Conservation (phyloP, 2,888 invertebrate genomes). For the Meteorus cinctellus region DNA sequence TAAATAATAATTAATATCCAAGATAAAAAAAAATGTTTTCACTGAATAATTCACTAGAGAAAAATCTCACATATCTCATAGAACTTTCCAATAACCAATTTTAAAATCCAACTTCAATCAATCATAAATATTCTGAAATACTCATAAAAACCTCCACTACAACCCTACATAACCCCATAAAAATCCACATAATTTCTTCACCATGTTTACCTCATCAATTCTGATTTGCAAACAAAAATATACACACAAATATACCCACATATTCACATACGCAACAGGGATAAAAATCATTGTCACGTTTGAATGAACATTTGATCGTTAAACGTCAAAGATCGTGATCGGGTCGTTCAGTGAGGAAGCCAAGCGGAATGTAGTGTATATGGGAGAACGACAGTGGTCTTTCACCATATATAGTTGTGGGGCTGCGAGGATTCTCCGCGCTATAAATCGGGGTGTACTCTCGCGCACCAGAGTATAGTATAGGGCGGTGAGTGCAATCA, state of each 20-base stretch:
- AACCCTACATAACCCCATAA: not conserved
- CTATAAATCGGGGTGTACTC: constrained; percentile 28
- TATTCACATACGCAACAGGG: not conserved
- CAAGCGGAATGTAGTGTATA: constrained; percentile 29
- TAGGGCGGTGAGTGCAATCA: constrained; percentile 25
- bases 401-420: not conserved
- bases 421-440: constrained; percentile 21
- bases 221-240: not conserved
- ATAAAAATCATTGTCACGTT: constrained; percentile 26
- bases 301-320: constrained; percentile 33
- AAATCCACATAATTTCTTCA: not conserved
- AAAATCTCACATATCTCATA: too few species aligned
- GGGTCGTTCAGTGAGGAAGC: constrained; percentile 21
- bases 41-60: too few species aligned
- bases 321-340: constrained; percentile 25
- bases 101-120: too few species aligned
- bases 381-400: constrained; percentile 27
- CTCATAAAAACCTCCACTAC: too few species aligned
- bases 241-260: not conserved
- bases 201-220: constrained; percentile 7
- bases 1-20: too few species aligned
- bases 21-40: too few species aligned
- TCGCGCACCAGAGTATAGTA: constrained; percentile 15
- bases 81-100: too few species aligned
- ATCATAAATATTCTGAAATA: too few species aligned